Evolutionary conservation across 2,113 vertebrate species (phyloP).

Genomic region (Nothoprocta perdicaria): DNA sequence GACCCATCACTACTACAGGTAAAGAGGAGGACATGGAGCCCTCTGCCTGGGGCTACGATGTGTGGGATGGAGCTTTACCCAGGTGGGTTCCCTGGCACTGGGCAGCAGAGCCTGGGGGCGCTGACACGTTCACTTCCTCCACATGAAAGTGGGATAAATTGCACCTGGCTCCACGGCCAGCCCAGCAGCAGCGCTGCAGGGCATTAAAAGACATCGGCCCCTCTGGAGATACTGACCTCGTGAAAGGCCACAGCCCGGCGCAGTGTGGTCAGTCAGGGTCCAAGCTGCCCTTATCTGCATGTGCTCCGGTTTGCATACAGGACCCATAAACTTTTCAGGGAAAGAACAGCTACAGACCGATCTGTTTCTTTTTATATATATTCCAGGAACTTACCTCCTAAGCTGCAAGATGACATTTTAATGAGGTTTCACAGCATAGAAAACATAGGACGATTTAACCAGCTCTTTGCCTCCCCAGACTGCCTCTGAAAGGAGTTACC

Average conservation of each 20-base stretch:
- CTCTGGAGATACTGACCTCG: background rate
- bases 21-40: background rate
- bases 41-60: background rate
- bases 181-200: background rate
- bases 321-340: slow-evolving; percentile 31
- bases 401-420: slow-evolving; percentile 64
- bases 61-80: background rate
- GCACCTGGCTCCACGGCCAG: background rate
- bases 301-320: slow-evolving; percentile 52
- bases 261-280: background rate
- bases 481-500: slow-evolving; percentile 32
- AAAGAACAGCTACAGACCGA: slow-evolving; percentile 24
- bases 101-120: background rate
- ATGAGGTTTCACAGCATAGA: slow-evolving; percentile 64
- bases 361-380: slow-evolving; percentile 41
- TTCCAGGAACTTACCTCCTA: slow-evolving; percentile 68
- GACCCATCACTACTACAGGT: background rate
- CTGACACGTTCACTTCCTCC: slow-evolving; percentile 32
- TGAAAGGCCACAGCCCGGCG: background rate
- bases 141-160: background rate
- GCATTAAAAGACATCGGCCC: background rate
- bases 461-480: background rate
- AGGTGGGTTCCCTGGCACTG: background rate
- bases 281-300: slow-evolving; percentile 64
- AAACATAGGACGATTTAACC: slow-evolving; percentile 24